Evolutionary conservation across 2,797 vertebrate species (phyloP).

Genomic region (Craterocephalus amniculus): DNA sequence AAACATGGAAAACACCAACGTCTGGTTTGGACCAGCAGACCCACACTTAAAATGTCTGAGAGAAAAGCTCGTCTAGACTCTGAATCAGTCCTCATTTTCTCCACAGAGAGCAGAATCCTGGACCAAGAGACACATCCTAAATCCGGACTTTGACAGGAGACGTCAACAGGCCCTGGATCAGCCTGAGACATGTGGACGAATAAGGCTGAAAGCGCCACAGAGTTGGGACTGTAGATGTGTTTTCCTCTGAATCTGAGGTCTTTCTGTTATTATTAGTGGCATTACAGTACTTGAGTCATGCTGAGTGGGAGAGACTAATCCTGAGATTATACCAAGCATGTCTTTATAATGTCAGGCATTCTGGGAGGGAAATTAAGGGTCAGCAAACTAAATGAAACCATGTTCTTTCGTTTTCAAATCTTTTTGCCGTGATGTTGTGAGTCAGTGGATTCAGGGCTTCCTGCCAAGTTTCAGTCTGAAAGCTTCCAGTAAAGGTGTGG

Average conservation of each 20-base stretch:
- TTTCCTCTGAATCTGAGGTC: neutral
- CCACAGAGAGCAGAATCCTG: neutral
- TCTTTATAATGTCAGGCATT: slow-evolving; percentile 45
- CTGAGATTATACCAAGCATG: slow-evolving; percentile 60
- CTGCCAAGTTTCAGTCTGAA: slow-evolving; percentile 31
- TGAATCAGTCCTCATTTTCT: slow-evolving; percentile 19
- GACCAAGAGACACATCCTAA: slow-evolving; percentile 9
- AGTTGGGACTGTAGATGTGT: too few species aligned
- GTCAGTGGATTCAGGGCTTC: neutral
- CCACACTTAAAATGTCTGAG: slow-evolving; percentile 17
- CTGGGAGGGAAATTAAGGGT: slow-evolving; percentile 19
- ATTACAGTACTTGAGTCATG: slow-evolving; percentile 66
- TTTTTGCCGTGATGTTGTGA: neutral
- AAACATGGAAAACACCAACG: slow-evolving; percentile 14
- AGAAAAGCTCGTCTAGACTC: slow-evolving; percentile 42
- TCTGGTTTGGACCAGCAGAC: slow-evolving; percentile 1
- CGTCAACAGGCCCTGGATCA: slow-evolving; percentile 23
- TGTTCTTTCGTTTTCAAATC: neutral
- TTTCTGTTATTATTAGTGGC: slow-evolving; percentile 41
- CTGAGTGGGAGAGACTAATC: slow-evolving; percentile 70
- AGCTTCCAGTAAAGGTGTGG: slow-evolving; percentile 16
- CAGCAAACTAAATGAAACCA: slow-evolving; percentile 16
- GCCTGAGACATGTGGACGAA: slow-evolving; percentile 26
- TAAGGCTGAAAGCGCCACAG: too few species aligned
- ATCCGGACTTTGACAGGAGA: too few species aligned